Evolutionary conservation across 2,113 vertebrate species (phyloP).

Genomic region (Ictidomys tridecemlineatus): DNA sequence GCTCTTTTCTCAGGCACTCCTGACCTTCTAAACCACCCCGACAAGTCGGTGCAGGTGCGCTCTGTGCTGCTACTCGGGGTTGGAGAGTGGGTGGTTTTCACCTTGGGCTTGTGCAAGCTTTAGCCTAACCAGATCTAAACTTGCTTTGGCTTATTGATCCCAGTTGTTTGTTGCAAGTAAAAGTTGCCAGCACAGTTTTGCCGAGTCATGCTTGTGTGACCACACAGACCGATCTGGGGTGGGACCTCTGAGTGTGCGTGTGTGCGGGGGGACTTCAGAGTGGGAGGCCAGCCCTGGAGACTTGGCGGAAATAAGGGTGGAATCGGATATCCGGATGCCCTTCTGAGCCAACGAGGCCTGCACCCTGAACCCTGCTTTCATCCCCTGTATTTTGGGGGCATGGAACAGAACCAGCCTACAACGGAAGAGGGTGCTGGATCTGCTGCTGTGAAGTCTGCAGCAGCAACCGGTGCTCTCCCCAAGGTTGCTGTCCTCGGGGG

Average conservation of each 20-base stretch:
- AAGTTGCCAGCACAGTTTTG: neutral
- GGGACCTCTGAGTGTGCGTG: neutral
- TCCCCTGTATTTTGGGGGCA: neutral
- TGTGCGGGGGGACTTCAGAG: neutral
- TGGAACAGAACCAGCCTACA: neutral
- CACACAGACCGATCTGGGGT: neutral
- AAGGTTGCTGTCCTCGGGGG: neutral
- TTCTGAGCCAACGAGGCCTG: neutral
- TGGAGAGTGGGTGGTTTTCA: slow-evolving; percentile 52
- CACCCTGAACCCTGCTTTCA: neutral
- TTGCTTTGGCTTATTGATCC: neutral
- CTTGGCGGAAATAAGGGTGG: neutral
- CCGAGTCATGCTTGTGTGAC: slow-evolving; percentile 53
- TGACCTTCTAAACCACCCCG: slow-evolving; percentile 74
- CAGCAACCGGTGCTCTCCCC: neutral
- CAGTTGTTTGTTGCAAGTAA: neutral
- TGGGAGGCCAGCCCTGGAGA: neutral
- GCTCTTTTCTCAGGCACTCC: slow-evolving; percentile 59
- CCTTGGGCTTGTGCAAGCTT: slow-evolving; percentile 42
- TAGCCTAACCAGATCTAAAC: neutral
- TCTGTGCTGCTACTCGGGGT: slow-evolving; percentile 19
- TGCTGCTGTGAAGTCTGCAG: neutral
- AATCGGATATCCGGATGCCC: neutral
- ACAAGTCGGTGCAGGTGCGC: slow-evolving; percentile 77
- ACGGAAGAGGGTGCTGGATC: neutral